phyloP scores from a whole-genome alignment of 2,888 invertebrate genomes.

The Ophion obscuratus region DNA sequence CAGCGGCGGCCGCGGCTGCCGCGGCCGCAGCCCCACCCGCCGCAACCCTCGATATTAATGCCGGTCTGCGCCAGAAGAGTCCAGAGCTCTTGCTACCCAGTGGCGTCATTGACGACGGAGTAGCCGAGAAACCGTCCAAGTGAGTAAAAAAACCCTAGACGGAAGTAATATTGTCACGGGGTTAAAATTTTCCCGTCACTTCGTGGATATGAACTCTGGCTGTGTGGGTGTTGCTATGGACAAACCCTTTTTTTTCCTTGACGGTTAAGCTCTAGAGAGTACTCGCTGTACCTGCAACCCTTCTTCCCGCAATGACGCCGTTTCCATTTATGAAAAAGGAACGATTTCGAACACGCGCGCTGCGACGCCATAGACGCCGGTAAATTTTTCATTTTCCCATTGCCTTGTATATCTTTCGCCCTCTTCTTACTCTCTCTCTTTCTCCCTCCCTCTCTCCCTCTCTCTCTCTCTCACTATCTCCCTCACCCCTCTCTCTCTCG shows the following conservation, averaged over 20 bases:
- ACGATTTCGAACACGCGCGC: constrained; percentile 16
- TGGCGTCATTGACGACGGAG: constrained; percentile 53
- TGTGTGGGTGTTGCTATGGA: constrained; percentile 29
- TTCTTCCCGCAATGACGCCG: constrained; percentile 23
- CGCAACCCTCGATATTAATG: constrained; percentile 61
- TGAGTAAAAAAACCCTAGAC: constrained; percentile 49
- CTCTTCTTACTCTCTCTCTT: constrained; percentile 4
- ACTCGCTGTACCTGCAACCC: background rate
- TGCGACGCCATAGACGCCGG: constrained; percentile 18
- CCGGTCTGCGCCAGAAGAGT: constrained; percentile 53
- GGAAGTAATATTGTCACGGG: constrained; percentile 3
- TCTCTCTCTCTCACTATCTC: background rate
- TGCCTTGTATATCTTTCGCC: constrained; percentile 40
- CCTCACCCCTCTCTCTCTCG: constrained; percentile 8
- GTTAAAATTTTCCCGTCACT: constrained; percentile 33
- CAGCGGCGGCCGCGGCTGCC: constrained; percentile 80
- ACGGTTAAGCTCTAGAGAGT: constrained; percentile 13
- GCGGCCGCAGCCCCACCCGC: constrained; percentile 67
- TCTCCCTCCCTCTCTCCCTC: constrained; percentile 18
- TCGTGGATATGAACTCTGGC: background rate
- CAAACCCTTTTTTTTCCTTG: constrained; percentile 36
- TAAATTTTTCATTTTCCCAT: constrained; percentile 70
- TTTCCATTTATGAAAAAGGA: constrained; percentile 32
- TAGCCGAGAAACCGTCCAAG: constrained; percentile 66
- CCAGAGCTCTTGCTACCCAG: constrained; percentile 58